These are phyloP conservation scores for Saguinus midas DNA, from an alignment of 2,113 vertebrate genomes.

Conservation along the genomic window DNA sequence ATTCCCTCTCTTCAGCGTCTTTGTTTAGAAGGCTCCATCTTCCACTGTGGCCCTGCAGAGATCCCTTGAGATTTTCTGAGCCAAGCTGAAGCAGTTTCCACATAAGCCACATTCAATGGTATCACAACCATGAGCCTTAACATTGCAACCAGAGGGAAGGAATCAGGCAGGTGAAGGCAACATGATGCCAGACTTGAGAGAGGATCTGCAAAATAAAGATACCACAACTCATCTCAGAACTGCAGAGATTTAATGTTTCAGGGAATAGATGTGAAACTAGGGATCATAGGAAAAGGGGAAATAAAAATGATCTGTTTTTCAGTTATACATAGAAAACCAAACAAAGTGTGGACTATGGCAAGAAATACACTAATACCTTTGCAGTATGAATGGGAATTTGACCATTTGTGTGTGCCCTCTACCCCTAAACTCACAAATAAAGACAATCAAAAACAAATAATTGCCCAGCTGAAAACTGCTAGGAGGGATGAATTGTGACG, in stretches of 20 bases:
- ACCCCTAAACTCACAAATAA: slow-evolving; percentile 56
- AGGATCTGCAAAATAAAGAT: slow-evolving; percentile 40
- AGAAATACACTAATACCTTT: slow-evolving; percentile 18
- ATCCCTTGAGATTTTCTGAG: slow-evolving; percentile 66
- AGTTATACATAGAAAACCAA: slow-evolving; percentile 36
- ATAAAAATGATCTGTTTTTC: slow-evolving; percentile 22
- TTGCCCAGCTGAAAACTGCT: slow-evolving; percentile 10
- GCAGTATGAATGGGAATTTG: background rate
- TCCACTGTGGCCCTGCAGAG: slow-evolving; percentile 44
- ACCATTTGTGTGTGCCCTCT: background rate
- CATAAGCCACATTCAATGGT: slow-evolving; percentile 72
- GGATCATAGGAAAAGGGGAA: background rate
- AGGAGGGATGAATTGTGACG: slow-evolving; percentile 26
- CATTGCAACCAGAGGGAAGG: slow-evolving; percentile 42
- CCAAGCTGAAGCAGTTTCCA: slow-evolving; percentile 74
- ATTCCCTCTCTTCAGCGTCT: slow-evolving; percentile 93
- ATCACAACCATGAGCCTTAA: slow-evolving; percentile 82
- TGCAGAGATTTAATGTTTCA: slow-evolving; percentile 17
- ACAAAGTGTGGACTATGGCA: background rate
- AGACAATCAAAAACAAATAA: slow-evolving; percentile 35
- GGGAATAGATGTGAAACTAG: background rate
- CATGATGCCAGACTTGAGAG: slow-evolving; percentile 56
- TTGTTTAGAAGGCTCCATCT: slow-evolving; percentile 85
- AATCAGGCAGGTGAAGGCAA: slow-evolving; percentile 47
- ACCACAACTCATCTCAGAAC: slow-evolving; percentile 33